Evolutionary conservation across 2,113 vertebrate species (phyloP), one percentile per base, ranked within the genome.

Genomic region (Neotoma lepida): DNA sequence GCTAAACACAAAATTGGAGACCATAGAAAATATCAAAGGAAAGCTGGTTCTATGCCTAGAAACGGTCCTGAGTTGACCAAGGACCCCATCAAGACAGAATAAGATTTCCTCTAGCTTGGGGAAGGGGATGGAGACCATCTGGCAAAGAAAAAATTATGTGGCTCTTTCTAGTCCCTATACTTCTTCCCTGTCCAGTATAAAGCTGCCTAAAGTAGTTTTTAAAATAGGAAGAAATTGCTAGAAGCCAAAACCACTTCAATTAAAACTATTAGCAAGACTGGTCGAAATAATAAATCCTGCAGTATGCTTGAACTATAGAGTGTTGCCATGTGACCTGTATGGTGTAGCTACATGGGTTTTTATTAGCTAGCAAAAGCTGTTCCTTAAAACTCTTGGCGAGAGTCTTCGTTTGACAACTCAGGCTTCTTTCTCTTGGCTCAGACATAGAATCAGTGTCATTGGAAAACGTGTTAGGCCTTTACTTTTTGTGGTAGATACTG

Each of bases 331-430:
- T 88, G 86, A 71, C 70, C 89, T 71, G n/a, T 84, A 71, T 93
- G 30, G 63, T 66, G 80, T 14, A 93, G 89, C 87, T 76, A 44
- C 41, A 93, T 80, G 90, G 66, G 44, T 78, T 96, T 70, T 96
- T 96, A 96, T 95, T 94, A 66, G 80, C 74, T 77, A 86, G 44
- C 89, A 88, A 97, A 95, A 96, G 74, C 12, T 96, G 35, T 61
- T 24, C 63, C 73, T 96, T 94, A 96, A 93, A 93, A 93, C 85
- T 95, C 63, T 94, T 94, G 94, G 94, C 87, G 94, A 91, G 58
- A 77, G 58, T n/a, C 70, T 94, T 89, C 70, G 30, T 81, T 88
- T 87, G 68, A 93, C 64, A n/a, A 70, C 44, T 70, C 49, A 46
- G 28, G 71, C 13, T 71, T 54, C 24, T 74, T 66, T 86, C 64